Evolutionary conservation across 2,888 invertebrate genomes (phyloP), one percentile per base, ranked within the genome.

Genomic region (Tenthredo amoena): DNA sequence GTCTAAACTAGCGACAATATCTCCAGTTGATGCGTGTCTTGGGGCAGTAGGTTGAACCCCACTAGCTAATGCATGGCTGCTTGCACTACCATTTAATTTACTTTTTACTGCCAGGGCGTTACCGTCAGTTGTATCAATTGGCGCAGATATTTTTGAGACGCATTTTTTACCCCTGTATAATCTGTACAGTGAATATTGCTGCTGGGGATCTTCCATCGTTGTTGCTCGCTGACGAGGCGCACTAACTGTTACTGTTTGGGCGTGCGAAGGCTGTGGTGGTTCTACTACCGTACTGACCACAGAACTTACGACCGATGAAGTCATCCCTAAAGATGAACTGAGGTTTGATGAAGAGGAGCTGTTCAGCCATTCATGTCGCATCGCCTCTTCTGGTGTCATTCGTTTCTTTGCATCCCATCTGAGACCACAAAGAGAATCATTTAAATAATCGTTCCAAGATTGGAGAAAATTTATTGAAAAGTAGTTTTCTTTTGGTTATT

Each of bases 401-500:
- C 99, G 96, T 87, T 97, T 97, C 91, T 97, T 96, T 26, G 98
- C 97, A 94, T 99, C 98, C 99, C 99, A 99, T 93, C 98, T 98
- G 94, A 5, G n/a, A n/a, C 6, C 5, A 7, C 0, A 2, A 55
- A 7, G 7, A 55, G 18, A 58, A 81, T 77, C 5, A 40, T 76
- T 37, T 76, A 10, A 50, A 40, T 76, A 31, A 21, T 10, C 18
- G 55, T 55, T n/a, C 26, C 0, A 85, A 4, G 37, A 74, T 85
- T 18, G 9, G n/a, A 31, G 74, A 43, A n/a, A 34, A n/a, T n/a
- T 34, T 74, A 43, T n/a, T 6, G 43, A 26, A 34, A 18, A 47
- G 2, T 47, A 47, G 43, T 47, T 10, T 12, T 12, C 2, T 26
- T 26, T 26, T 26, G 26, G 26, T 26, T 2, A 47, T 12, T 47